These are phyloP conservation scores for Percopsis transmontana DNA, from an alignment of 2,113 vertebrate species.

Conservation along the genomic window DNA sequence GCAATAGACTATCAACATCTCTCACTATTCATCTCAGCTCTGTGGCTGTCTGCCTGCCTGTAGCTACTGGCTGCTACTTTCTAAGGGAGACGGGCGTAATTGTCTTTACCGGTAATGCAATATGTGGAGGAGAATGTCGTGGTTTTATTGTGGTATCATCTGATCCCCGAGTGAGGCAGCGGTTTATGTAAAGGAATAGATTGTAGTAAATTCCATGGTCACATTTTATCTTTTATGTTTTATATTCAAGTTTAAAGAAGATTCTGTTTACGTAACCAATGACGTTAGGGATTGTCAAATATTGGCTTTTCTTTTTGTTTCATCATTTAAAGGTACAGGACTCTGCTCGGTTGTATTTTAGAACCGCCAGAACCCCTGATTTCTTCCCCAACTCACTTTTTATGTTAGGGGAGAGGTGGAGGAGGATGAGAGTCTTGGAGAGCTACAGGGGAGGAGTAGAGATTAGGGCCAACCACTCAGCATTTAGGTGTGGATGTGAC, in stretches of 20 bases:
- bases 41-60: conserved; percentile 39
- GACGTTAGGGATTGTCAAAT: not conserved
- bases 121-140: conserved; percentile 20
- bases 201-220: not conserved
- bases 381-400: no score
- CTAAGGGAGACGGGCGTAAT: conserved; percentile 36
- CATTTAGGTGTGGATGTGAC: no score
- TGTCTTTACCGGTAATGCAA: conserved; percentile 26
- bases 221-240: not conserved
- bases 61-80: conserved; percentile 40
- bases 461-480: no score
- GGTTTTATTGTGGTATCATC: conserved; percentile 11
- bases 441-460: no score
- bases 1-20: conserved; percentile 43
- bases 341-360: not conserved
- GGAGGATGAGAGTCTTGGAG: no score
- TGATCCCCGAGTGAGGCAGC: not conserved
- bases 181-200: not conserved
- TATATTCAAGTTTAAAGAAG: not conserved
- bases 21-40: conserved; percentile 43
- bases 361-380: not conserved
- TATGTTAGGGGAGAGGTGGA: no score
- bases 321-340: not conserved
- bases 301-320: not conserved
- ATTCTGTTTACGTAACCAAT: not conserved